Base-by-base conservation (phyloP, 2,113 vertebrate species). In the Otolemur garnettii region DNA sequence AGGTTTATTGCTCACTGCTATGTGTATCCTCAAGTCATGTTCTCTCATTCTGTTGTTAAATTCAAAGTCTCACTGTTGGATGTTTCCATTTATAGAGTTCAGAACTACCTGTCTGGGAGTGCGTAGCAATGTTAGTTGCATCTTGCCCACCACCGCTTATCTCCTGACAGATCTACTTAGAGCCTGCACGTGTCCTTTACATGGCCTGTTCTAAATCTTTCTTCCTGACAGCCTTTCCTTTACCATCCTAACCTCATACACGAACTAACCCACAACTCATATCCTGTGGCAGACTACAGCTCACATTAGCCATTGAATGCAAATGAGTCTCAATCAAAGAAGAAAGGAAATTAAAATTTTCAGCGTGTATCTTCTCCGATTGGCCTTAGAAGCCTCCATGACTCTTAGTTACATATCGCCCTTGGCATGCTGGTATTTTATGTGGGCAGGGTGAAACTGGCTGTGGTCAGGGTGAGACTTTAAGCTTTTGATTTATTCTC, bases 371-470 rank as follows among this genome's bases (percentile, higher is more conserved):
- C 74, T 90, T 84, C 79, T 80, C 89, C 17, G 5, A 4, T 59
- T 92, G 95, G 82, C 83, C 88, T 80, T 71, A 78, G 64, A 93
- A 94, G 91, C 35, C 75, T 93, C 95, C 96, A 91, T 95, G 91
- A 95, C 95, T 93, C 93, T 55, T 78, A 55, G 62, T 30, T 85
- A 26, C 86, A 83, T 88, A 38, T 62, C 97, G 95, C 95, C 96
- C 97, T 96, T 94, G 96, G 91, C 96, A 96, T 38, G 24, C 71
- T 95, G 95, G 94, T 98, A 97, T 97, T 97, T 97, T 84, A 98
- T 98, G 97, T 98, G 97, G 97, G 97, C 97, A 98, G 97, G 97
- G 80, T 90, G 97, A 98, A 97, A 98, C 96, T 94, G 79, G 59
- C 96, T 98, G 97, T 98, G 96, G 97, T 97, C 94, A 95, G 95